phyloP scores from a whole-genome alignment of 2,113 vertebrate genomes.

The Alces alces region DNA sequence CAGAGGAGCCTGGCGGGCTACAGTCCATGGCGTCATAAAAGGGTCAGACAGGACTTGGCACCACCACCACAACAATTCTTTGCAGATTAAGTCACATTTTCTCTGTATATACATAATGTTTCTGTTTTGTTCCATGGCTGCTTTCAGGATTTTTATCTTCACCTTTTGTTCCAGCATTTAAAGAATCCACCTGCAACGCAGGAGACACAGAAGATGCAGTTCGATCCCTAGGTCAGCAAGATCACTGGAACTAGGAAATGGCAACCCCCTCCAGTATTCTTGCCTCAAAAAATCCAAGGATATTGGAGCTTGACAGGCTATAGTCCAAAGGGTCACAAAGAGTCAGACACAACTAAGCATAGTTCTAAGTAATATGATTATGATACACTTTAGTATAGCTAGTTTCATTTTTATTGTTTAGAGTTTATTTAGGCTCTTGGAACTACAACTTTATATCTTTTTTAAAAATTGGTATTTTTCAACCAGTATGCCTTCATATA shows the following conservation, averaged over 20 bases:
- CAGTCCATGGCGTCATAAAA: neutral
- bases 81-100: neutral
- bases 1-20: neutral
- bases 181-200: neutral
- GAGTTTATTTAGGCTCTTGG: neutral
- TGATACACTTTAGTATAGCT: neutral
- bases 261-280: neutral
- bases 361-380: neutral
- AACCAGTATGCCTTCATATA: neutral
- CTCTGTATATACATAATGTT: neutral
- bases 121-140: neutral
- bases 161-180: neutral
- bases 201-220: neutral
- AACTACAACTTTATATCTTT: neutral
- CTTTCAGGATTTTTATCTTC: neutral
- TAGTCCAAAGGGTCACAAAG: neutral
- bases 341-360: neutral
- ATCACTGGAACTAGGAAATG: neutral
- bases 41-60: neutral
- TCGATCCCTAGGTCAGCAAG: neutral
- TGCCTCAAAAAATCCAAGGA: neutral
- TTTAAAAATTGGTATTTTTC: neutral
- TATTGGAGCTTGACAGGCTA: neutral
- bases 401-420: neutral
- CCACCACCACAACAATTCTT: neutral